Evolutionary conservation across 1,140 invertebrate genomes (phyloP).

Genomic region (Anagrus nilaparvatae): DNA sequence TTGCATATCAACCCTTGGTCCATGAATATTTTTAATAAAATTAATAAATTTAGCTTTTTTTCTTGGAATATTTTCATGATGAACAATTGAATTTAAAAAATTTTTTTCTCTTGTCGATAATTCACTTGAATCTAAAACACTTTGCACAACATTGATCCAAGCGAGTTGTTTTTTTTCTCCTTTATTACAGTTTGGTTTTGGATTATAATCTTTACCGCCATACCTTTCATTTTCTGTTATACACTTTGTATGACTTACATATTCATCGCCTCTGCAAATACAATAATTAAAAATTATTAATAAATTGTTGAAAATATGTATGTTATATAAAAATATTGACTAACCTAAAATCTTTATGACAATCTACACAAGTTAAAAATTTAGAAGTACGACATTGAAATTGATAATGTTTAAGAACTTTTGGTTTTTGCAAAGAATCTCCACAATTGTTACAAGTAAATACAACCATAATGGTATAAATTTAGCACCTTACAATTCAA

Average conservation of each 20-base stretch:
- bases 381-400: conserved; percentile 51
- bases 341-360: conserved; percentile 79
- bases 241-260: conserved; percentile 79
- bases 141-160: conserved; percentile 77
- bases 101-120: conserved; percentile 46
- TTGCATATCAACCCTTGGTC: conserved; percentile 43
- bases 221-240: conserved; percentile 86
- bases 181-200: conserved; percentile 66
- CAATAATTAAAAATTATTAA: conserved; percentile 19
- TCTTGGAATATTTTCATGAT: conserved; percentile 80
- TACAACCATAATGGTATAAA: conserved; percentile 62
- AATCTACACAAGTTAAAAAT: conserved; percentile 79
- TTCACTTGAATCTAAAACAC: conserved; percentile 53
- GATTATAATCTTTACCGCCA: conserved; percentile 69
- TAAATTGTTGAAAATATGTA: background rate
- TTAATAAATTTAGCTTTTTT: conserved; percentile 84
- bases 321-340: conserved; percentile 17
- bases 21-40: conserved; percentile 53
- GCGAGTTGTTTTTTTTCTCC: conserved; percentile 81
- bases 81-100: conserved; percentile 61
- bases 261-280: conserved; percentile 63
- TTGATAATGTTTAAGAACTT: conserved; percentile 84
- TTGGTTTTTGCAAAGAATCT: conserved; percentile 79
- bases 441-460: conserved; percentile 88
- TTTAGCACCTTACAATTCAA: no score